phyloP scores from a whole-genome alignment of 2,888 invertebrate genomes.

The Zhuqinia jingwanae region DNA sequence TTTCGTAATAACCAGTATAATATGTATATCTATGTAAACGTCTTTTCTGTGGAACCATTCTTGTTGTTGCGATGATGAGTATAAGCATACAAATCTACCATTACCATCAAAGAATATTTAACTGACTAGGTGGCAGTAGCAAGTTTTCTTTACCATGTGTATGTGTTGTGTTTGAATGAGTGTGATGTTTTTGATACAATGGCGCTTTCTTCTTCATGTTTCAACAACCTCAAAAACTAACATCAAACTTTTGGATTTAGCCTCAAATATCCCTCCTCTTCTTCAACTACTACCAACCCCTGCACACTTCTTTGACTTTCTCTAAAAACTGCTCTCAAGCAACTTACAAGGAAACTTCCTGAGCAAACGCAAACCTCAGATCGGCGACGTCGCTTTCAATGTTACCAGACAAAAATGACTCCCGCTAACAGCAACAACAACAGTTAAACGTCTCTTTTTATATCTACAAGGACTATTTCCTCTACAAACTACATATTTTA shows the following conservation, averaged over 20 bases:
- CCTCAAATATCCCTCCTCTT: background rate
- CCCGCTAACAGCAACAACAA: background rate
- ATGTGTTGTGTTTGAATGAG: too few species aligned
- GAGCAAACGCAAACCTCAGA: background rate
- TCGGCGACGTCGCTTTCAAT: background rate
- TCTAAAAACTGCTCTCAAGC: background rate
- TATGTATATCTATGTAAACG: background rate
- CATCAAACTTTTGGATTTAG: background rate
- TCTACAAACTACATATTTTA: too few species aligned
- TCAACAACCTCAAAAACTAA: background rate
- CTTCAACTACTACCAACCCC: background rate
- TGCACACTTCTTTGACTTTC: background rate
- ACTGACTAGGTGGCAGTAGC: slow-evolving; percentile 23
- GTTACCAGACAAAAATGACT: slow-evolving; percentile 30
- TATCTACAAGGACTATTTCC: slow-evolving; percentile 7
- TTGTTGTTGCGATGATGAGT: slow-evolving; percentile 19
- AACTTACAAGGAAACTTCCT: too few species aligned
- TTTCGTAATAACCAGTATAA: background rate
- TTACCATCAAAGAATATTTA: slow-evolving; percentile 14
- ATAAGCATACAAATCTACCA: background rate
- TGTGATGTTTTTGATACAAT: background rate
- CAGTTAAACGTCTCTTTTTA: background rate
- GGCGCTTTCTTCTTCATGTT: background rate
- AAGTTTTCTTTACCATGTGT: slow-evolving; percentile 4
- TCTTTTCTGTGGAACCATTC: background rate